Base-by-base conservation (phyloP, 2,888 invertebrate species). In the Heliconius charithonia region DNA sequence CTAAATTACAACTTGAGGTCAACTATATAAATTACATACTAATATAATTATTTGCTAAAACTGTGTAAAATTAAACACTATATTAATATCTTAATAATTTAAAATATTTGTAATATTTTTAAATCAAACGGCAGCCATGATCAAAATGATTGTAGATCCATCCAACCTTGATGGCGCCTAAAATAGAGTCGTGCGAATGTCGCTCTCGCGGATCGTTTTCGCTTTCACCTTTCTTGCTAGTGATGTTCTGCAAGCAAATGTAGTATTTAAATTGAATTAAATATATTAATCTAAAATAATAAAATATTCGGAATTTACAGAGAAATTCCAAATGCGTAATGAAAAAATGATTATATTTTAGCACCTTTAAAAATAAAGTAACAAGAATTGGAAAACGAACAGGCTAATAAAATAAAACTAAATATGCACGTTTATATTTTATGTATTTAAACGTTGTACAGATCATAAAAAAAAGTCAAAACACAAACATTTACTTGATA, bases 171-270 rank as follows among this genome's bases (percentile, higher is more conserved):
- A 76, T 63, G 45, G 70, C 27, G 45, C 73, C 79, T 41, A 76
- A 76, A 79, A 79, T 79, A 79, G 76, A 71, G 27, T 74, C 73
- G 66, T 32, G 69, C 73, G 66, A 76, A 66, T 77, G 37, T 63
- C 65, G 65, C n/a, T 65, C 72, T 72, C 72, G 72, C 72, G 37
- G 22, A 72, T 51, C 27, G n/a, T 69, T 65, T 72, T 72, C 72
- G 32, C 65, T 72, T 72, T 71, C 77, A 56, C 72, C 72, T 37
- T 56, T 72, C 45, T 29, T 59, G 51, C 22, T 72, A 12, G 32
- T 51, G 37, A 62, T 41, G 45, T 10, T 41, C 41, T 63, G 63
- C 45, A 9, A 37, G 62, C 19, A 51, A 51, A 27, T 25, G 13
- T 41, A 6, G 12, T 1, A 59, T 59, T 59, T 59, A 59, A 59